Conservation (phyloP, 2,888 invertebrate genomes). For the Philonicus albiceps region DNA sequence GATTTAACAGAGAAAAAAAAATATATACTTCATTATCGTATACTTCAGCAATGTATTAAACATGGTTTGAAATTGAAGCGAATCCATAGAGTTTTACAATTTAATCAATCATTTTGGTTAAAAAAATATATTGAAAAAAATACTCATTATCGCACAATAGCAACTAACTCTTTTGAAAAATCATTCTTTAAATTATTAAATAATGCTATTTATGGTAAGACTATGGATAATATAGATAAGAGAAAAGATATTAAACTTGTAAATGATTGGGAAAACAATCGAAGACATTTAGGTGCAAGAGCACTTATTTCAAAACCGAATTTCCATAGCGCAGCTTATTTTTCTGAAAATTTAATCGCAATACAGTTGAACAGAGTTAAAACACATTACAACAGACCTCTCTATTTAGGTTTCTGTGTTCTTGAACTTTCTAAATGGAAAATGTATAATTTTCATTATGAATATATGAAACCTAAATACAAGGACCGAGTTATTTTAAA, state of each 20-base stretch:
- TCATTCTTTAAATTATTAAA: conserved; percentile 13
- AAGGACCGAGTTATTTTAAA: neutral
- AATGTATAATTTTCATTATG: no score
- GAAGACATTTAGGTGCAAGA: conserved; percentile 46
- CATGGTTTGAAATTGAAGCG: conserved; percentile 53
- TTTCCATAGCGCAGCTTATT: conserved; percentile 38
- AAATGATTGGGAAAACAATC: conserved; percentile 42
- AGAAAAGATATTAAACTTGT: conserved; percentile 48
- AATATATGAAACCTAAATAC: conserved; percentile 41
- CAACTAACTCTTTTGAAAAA: neutral
- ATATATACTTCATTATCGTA: conserved; percentile 54
- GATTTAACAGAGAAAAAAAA: conserved; percentile 52
- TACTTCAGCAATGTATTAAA: conserved; percentile 52
- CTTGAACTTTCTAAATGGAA: conserved; percentile 46
- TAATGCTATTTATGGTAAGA: conserved; percentile 42
- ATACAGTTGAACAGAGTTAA: conserved; percentile 36
- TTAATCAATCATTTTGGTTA: conserved; percentile 51
- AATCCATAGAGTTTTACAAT: conserved; percentile 53
- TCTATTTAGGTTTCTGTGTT: conserved; percentile 41
- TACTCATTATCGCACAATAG: neutral
- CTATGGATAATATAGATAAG: conserved; percentile 51
- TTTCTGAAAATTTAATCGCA: conserved; percentile 13
- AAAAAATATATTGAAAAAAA: neutral
- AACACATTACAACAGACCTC: conserved; percentile 44
- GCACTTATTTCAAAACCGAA: conserved; percentile 43